phyloP scores from a whole-genome alignment of 2,888 invertebrate genomes.

The Dynastes hyllus region DNA sequence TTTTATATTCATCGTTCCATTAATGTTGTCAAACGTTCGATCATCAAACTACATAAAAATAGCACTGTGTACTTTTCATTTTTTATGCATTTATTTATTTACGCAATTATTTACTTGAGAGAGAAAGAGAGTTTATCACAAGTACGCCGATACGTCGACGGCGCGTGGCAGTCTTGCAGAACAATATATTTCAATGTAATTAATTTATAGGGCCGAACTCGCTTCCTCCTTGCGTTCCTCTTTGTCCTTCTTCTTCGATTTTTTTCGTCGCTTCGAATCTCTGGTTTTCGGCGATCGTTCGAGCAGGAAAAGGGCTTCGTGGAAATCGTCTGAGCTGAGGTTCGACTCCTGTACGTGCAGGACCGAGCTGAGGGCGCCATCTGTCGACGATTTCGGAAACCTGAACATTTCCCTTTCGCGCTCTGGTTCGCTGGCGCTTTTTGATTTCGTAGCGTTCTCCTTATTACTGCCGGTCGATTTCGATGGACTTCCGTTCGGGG shows the following conservation, averaged over 20 bases:
- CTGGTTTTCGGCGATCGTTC: slow-evolving; percentile 73
- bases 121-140: slow-evolving; percentile 49
- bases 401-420: slow-evolving; percentile 73
- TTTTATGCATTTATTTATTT: slow-evolving; percentile 26
- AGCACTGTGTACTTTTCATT: slow-evolving; percentile 48
- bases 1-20: slow-evolving; percentile 5
- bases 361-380: slow-evolving; percentile 75
- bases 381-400: slow-evolving; percentile 75
- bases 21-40: slow-evolving; percentile 7
- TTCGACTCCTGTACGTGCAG: slow-evolving; percentile 75
- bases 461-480: slow-evolving; percentile 58
- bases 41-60: slow-evolving; percentile 48
- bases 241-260: slow-evolving; percentile 71
- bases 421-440: slow-evolving; percentile 73
- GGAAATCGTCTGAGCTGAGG: slow-evolving; percentile 75
- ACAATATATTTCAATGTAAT: slow-evolving; percentile 52
- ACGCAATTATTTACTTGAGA: slow-evolving; percentile 24
- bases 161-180: slow-evolving; percentile 45
- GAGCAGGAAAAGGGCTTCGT: slow-evolving; percentile 74
- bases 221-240: slow-evolving; percentile 71
- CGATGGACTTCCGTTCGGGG: slow-evolving; percentile 65
- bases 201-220: slow-evolving; percentile 70
- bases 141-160: slow-evolving; percentile 47
- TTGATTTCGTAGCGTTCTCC: slow-evolving; percentile 68
- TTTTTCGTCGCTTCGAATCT: slow-evolving; percentile 71